phyloP scores from a whole-genome alignment of 2,888 invertebrate species.

The Allacma fusca region DNA sequence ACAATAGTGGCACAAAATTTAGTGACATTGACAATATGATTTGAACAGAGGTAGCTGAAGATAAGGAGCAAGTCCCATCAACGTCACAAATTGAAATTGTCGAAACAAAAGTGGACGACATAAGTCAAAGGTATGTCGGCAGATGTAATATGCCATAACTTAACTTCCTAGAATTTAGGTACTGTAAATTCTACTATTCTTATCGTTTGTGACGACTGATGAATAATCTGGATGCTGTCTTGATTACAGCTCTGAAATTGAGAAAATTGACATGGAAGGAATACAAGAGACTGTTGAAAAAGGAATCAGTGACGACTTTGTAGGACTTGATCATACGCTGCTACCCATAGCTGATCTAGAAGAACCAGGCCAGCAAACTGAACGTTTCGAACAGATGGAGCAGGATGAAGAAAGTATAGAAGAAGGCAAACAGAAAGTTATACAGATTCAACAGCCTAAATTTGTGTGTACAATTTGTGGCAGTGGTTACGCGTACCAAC shows the following conservation, averaged over 20 bases:
- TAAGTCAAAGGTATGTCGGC: too few species aligned
- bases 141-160: too few species aligned
- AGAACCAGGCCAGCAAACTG: neutral
- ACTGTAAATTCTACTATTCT: too few species aligned
- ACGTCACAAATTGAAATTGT: too few species aligned
- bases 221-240: too few species aligned
- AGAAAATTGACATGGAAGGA: neutral
- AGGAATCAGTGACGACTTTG: neutral
- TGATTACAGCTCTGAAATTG: neutral
- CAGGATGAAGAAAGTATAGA: neutral
- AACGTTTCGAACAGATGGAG: neutral
- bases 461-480: constrained; percentile 18
- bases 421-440: neutral
- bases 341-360: neutral
- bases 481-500: constrained; percentile 10
- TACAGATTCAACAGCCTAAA: constrained; percentile 8
- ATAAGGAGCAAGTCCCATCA: too few species aligned
- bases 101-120: too few species aligned
- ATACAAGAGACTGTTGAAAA: neutral
- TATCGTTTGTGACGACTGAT: too few species aligned
- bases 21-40: too few species aligned
- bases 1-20: too few species aligned
- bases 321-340: neutral
- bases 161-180: too few species aligned
- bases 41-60: too few species aligned